phyloP scores from a whole-genome alignment of 2,113 vertebrate species.

The Copsychus sechellarum region DNA sequence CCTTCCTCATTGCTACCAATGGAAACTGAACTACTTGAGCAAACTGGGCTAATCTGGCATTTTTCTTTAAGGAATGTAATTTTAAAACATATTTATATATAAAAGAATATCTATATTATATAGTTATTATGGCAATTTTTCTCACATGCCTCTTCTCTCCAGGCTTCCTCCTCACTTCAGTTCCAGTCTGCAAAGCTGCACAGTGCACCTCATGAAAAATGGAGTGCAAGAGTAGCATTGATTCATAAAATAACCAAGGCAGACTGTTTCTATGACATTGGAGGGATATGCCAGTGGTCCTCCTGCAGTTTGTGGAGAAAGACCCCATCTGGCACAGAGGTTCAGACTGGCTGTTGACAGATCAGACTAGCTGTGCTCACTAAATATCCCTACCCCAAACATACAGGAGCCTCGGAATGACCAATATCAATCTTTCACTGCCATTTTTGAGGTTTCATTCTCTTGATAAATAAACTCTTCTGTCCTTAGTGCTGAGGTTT shows the following conservation, averaged over 20 bases:
- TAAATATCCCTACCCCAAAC: not conserved
- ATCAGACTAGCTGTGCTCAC: not conserved
- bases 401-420: not conserved
- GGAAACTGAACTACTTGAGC: not conserved
- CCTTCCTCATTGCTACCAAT: not conserved
- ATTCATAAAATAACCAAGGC: not conserved
- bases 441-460: not conserved
- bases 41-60: not conserved
- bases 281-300: not conserved
- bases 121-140: not conserved
- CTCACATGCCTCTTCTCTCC: not conserved
- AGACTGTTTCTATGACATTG: not conserved
- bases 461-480: not conserved
- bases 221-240: not conserved
- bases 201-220: not conserved
- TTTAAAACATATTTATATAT: not conserved
- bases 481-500: not conserved
- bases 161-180: not conserved
- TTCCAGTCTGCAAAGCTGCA: not conserved
- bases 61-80: not conserved
- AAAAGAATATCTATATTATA: not conserved
- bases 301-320: not conserved
- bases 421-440: not conserved
- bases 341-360: not conserved
- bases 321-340: not conserved